Evolutionary conservation across 2,797 vertebrate genomes (phyloP).

Genomic region (Austrolebias charrua): DNA sequence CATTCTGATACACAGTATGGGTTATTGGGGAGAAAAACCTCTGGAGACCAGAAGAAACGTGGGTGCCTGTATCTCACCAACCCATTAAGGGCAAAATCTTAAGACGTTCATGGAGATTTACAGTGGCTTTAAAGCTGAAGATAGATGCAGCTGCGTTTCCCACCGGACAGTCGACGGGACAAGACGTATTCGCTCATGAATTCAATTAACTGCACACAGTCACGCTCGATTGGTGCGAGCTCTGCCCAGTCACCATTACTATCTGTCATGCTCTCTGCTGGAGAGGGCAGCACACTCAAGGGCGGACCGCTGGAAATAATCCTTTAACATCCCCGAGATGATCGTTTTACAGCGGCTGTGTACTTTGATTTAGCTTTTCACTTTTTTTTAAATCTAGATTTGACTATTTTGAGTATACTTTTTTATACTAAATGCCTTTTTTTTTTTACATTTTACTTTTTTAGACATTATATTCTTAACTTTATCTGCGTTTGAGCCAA

Average conservation of each 20-base stretch:
- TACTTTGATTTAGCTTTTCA: neutral
- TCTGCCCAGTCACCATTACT: conserved; percentile 66
- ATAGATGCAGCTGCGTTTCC: conserved; percentile 65
- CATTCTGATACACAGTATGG: conserved; percentile 8
- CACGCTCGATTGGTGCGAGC: conserved; percentile 72
- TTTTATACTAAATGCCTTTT: too few relatives aligned
- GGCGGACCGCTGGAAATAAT: conserved; percentile 17
- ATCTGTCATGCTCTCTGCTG: conserved; percentile 67
- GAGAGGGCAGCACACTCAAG: conserved; percentile 16
- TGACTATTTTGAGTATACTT: too few relatives aligned
- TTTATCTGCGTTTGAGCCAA: too few relatives aligned
- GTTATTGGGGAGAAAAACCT: conserved; percentile 21
- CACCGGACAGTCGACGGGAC: conserved; percentile 65
- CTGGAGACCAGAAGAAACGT: conserved; percentile 2
- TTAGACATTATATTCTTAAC: too few relatives aligned
- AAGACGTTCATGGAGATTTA: conserved; percentile 61
- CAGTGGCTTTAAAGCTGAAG: conserved; percentile 47
- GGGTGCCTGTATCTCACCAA: conserved; percentile 17
- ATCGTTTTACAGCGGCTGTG: conserved; percentile 3
- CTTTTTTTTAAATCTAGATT: neutral
- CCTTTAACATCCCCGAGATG: conserved; percentile 10
- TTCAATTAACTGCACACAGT: conserved; percentile 77
- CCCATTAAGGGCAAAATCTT: conserved; percentile 27
- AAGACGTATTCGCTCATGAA: conserved; percentile 75
- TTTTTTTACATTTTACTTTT: neutral